Evolutionary conservation across 2,113 vertebrate genomes (phyloP).

Genomic region (Seriola aureovittata): DNA sequence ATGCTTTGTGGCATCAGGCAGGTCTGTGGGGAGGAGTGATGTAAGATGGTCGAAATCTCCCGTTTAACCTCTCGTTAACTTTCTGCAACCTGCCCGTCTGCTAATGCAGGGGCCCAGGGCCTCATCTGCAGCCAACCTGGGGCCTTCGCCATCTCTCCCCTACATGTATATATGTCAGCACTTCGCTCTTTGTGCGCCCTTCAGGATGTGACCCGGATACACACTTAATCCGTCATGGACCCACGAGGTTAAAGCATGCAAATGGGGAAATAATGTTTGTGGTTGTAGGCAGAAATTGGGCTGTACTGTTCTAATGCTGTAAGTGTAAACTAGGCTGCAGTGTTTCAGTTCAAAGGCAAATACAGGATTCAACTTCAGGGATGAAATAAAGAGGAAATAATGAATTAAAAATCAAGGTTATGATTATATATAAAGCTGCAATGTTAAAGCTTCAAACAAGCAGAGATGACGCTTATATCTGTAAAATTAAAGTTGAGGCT

Average conservation of each 20-base stretch:
- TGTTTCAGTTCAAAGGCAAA: neutral
- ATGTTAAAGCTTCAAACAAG: neutral
- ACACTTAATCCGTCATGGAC: conserved; percentile 1
- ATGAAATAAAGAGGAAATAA: neutral
- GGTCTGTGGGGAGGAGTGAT: conserved; percentile 53
- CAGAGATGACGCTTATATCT: neutral
- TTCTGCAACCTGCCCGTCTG: conserved; percentile 3
- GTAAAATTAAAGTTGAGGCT: neutral
- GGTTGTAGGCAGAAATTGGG: conserved; percentile 1
- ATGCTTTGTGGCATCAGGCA: conserved; percentile 30
- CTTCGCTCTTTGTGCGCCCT: neutral
- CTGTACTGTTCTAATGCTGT: conserved; percentile 7
- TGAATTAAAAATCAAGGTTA: neutral
- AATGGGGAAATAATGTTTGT: conserved; percentile 22
- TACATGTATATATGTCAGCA: conserved; percentile 32
- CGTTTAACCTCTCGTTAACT: conserved; percentile 52
- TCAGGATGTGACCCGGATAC: conserved; percentile 48
- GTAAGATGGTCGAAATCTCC: conserved; percentile 11
- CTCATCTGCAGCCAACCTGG: conserved; percentile 59
- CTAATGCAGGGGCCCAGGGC: conserved; percentile 9
- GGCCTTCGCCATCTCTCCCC: conserved; percentile 2
- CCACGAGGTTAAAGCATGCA: conserved; percentile 32
- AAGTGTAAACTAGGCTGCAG: neutral
- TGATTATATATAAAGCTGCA: neutral
- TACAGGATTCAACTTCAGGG: no score